Evolutionary conservation across 2,888 invertebrate species (phyloP).

Genomic region (Tetragonula carbonaria): DNA sequence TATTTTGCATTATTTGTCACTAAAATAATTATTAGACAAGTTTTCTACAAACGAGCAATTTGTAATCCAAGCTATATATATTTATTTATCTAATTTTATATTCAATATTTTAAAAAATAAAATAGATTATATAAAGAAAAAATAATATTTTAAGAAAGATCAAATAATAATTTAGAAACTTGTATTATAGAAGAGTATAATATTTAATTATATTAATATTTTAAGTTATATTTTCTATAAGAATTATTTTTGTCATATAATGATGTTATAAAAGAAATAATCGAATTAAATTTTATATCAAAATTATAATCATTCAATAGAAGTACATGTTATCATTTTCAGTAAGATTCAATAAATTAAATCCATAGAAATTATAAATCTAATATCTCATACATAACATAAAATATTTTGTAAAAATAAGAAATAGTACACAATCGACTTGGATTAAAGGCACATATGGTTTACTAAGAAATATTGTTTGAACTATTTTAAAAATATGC

Average conservation of each 20-base stretch:
- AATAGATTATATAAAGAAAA: constrained; percentile 29
- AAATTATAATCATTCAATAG: background rate
- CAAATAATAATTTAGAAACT: constrained; percentile 30
- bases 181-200: constrained; percentile 28
- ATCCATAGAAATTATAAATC: constrained; percentile 17
- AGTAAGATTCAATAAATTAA: constrained; percentile 13
- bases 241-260: constrained; percentile 4
- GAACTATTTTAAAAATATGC: constrained; percentile 55
- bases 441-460: constrained; percentile 70
- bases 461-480: constrained; percentile 60
- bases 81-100: constrained; percentile 23
- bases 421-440: constrained; percentile 53
- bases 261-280: background rate
- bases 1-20: constrained; percentile 1
- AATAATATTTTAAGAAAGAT: constrained; percentile 48
- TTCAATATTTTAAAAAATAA: constrained; percentile 19
- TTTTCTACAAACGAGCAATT: constrained; percentile 24
- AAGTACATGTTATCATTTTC: background rate
- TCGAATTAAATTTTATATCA: constrained; percentile 2
- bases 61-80: constrained; percentile 33
- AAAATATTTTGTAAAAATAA: constrained; percentile 32
- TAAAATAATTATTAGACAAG: constrained; percentile 22
- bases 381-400: constrained; percentile 6
- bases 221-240: constrained; percentile 28
- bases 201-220: constrained; percentile 27